Evolutionary conservation across 2,888 invertebrate genomes (phyloP).

Genomic region (Cheilosia scutellata): DNA sequence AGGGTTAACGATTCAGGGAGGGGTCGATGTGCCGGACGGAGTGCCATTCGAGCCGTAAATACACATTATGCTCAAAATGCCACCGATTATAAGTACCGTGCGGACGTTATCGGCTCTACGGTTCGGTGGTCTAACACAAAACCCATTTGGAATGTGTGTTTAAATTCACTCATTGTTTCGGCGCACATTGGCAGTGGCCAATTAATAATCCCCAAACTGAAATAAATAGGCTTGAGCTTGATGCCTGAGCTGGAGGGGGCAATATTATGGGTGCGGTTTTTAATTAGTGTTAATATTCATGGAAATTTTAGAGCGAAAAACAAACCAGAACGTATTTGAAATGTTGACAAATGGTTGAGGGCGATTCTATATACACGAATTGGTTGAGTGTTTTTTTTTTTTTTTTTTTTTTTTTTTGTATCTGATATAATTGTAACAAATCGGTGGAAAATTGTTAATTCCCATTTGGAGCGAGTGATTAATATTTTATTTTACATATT

Average conservation of each 20-base stretch:
- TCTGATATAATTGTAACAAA: constrained; percentile 54
- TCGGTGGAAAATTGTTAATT: constrained; percentile 34
- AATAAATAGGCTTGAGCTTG: constrained; percentile 29
- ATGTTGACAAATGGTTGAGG: constrained; percentile 32
- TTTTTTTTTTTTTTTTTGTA: not conserved
- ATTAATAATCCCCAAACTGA: constrained; percentile 61
- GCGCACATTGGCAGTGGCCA: constrained; percentile 40
- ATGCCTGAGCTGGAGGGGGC: constrained; percentile 4
- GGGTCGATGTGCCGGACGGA: not conserved
- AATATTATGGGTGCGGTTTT: constrained; percentile 6
- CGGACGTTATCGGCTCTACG: not conserved
- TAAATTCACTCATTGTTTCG: constrained; percentile 42
- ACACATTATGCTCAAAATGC: constrained; percentile 34
- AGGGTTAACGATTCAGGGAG: constrained; percentile 1
- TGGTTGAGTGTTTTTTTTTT: not conserved
- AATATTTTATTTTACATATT: constrained; percentile 11
- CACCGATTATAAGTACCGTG: constrained; percentile 31
- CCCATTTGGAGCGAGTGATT: constrained; percentile 2
- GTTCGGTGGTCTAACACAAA: constrained; percentile 32
- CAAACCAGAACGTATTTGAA: not conserved
- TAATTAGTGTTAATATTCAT: constrained; percentile 51
- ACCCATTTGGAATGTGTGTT: constrained; percentile 28
- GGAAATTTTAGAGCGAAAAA: constrained; percentile 17
- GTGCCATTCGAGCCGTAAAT: constrained; percentile 42
- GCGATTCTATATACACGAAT: too few relatives aligned